Evolutionary conservation across 2,113 vertebrate species (phyloP).

Genomic region (Lophura nycthemera): DNA sequence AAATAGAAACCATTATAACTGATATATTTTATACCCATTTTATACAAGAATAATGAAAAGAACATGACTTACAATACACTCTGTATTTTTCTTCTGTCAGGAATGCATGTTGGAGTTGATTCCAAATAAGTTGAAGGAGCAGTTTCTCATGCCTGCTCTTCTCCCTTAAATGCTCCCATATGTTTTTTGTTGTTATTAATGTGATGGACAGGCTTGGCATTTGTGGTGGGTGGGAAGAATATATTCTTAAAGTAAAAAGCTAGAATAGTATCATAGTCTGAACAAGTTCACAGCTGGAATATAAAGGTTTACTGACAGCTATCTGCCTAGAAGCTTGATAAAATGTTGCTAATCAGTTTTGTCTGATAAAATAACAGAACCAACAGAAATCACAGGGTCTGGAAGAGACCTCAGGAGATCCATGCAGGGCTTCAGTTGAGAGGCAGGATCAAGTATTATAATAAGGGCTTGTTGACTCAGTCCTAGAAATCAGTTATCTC

Average conservation of each 20-base stretch:
- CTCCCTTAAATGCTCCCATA: slow-evolving; percentile 50
- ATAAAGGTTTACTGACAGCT: not conserved
- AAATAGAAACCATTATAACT: not conserved
- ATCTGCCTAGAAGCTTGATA: not conserved
- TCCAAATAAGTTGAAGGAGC: not conserved
- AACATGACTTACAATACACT: slow-evolving; percentile 34
- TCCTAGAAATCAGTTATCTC: not conserved
- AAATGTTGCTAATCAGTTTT: not conserved
- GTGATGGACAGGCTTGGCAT: slow-evolving; percentile 52
- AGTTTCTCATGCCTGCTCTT: slow-evolving; percentile 37
- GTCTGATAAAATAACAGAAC: not conserved
- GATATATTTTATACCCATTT: not conserved
- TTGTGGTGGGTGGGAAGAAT: slow-evolving; percentile 17
- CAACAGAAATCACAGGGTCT: not conserved
- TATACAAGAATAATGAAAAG: slow-evolving; percentile 2
- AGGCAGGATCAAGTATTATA: not conserved
- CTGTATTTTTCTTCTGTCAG: not conserved
- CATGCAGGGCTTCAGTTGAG: not conserved
- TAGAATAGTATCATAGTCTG: not conserved
- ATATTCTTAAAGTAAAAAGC: slow-evolving; percentile 24
- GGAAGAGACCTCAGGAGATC: not conserved
- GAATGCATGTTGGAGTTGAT: not conserved
- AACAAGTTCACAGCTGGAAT: not conserved
- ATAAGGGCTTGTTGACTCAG: not conserved
- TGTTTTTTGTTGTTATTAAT: slow-evolving; percentile 54